Base-by-base conservation (phyloP, 2,888 invertebrate species). In the Panopea generosa region DNA sequence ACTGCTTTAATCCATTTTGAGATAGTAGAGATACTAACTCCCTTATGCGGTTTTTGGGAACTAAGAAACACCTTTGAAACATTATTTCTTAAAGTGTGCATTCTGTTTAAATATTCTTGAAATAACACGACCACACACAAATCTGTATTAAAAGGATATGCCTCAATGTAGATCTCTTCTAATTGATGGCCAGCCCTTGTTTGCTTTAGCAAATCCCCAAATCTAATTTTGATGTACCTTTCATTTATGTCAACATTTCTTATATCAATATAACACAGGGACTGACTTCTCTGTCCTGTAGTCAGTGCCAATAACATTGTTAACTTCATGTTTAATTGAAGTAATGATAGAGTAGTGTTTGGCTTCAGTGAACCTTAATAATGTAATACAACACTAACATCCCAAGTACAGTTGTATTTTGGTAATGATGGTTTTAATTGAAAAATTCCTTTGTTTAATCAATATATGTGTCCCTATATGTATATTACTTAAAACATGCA, bases 211-310 rank as follows among this genome's bases (percentile, higher is more conserved):
- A 33, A 11, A 33, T 33, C 33, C 11, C 33, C 33, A 7, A 33
- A 7, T 11, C 33, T 33, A 7, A 33, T 33, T 33, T 33, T 33
- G 11, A 33, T 11, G 11, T 33, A 7, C 33, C 4, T 11, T 7
- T 33, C 33, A 33, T 4, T 33, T 4, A 33, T 24, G 18, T 74
- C 73, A 66, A 74, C 70, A 56, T 78, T 74, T 20, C 70, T 69
- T 26, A 24, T 22, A 33, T 56, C 49, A 33, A 33, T 33, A 33
- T 33, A 33, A 33, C 4, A 33, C 33, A 33, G 11, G 4, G 33
- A 7, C 11, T 33, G 33, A 11, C 33, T 33, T 11, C 33, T 33
- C 11, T 33, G 33, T 7, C 33, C 33, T 33, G 33, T 33, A 7
- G 33, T 33, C 33, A 33, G 33, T 33, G 33, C 33, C 4, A 33